Percentiles rank a stretch among this genome's conserved stretches.
phyloP scores from a whole-genome alignment of 1,140 invertebrate genomes.

The Cyphomyrmex costatus region DNA sequence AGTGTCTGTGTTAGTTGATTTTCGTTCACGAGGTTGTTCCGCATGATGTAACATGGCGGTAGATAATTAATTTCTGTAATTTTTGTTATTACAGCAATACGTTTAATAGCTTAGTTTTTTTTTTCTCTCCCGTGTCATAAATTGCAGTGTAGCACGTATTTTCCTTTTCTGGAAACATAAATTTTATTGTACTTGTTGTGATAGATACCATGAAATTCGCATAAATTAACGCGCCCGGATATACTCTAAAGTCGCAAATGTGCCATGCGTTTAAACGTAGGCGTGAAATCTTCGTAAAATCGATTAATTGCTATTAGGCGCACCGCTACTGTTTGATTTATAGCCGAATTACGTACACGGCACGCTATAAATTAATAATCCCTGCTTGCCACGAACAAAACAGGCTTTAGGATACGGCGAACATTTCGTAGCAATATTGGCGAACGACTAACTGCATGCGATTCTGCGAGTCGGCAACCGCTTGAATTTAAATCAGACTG shows the following conservation, averaged over 20 bases:
- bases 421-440: conserved; percentile 51
- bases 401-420: conserved; percentile 18
- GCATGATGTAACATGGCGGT: neutral
- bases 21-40: neutral
- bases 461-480: conserved; percentile 39
- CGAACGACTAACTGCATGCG: conserved; percentile 44
- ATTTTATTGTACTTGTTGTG: conserved; percentile 1
- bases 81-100: neutral
- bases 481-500: conserved; percentile 59
- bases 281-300: conserved; percentile 50
- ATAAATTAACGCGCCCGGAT: neutral
- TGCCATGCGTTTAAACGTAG: conserved; percentile 21
- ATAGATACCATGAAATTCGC: neutral
- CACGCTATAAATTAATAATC: conserved; percentile 61
- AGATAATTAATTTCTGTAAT: conserved; percentile 36
- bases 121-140: neutral
- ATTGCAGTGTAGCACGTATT: neutral
- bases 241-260: neutral
- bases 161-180: neutral
- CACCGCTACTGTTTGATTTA: conserved; percentile 49
- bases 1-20: neutral
- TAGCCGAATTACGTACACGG: conserved; percentile 29
- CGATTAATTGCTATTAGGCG: conserved; percentile 59
- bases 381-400: conserved; percentile 46
- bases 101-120: neutral